These are phyloP conservation scores for Heterohyrax brucei DNA, from an alignment of 2,797 vertebrate species.

Conservation along the genomic window DNA sequence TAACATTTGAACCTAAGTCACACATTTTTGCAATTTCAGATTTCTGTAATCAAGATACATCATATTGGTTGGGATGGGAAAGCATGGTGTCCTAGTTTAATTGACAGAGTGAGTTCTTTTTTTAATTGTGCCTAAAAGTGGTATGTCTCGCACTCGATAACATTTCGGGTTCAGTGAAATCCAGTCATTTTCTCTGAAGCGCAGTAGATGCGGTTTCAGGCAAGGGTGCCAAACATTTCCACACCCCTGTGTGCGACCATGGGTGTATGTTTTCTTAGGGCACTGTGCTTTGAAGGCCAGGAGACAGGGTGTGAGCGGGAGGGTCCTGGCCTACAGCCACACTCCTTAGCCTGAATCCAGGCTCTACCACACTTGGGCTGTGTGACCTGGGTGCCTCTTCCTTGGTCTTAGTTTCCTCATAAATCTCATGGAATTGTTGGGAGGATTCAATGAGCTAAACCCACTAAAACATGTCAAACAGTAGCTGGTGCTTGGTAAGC, in stretches of 20 bases:
- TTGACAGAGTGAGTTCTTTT: neutral
- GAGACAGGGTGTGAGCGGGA: neutral
- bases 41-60: neutral
- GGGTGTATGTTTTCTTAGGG: neutral
- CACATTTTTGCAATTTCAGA: neutral
- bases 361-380: neutral
- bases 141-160: neutral
- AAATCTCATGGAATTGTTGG: neutral
- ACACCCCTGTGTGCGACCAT: accelerated
- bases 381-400: neutral
- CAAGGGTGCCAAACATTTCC: neutral
- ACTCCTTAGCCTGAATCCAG: neutral
- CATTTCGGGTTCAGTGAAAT: neutral
- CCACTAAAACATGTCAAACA: neutral
- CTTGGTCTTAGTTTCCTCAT: neutral
- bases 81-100: neutral
- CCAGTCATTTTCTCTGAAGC: neutral
- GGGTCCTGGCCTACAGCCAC: neutral
- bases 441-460: neutral
- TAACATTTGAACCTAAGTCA: too few relatives aligned
- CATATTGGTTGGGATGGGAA: neutral
- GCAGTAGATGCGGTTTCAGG: neutral
- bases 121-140: neutral
- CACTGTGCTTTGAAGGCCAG: neutral
- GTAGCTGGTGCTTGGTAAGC: neutral